Conservation (phyloP, 1,140 invertebrate species). For the Drosophila oshimai region DNA sequence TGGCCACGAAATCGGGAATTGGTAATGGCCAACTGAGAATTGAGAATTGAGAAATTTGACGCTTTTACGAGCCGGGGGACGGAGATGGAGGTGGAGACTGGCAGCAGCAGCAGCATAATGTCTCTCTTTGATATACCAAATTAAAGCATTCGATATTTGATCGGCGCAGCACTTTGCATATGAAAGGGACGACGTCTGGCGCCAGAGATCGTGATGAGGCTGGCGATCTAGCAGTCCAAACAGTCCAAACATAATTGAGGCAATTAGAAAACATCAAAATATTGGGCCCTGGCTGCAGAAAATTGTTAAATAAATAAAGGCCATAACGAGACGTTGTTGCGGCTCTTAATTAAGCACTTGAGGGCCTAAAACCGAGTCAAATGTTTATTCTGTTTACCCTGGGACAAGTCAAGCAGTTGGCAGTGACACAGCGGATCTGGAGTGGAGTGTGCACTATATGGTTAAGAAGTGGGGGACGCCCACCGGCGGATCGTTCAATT, state of each 20-base stretch:
- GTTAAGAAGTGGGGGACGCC: constrained; percentile 38
- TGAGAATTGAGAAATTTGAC: constrained; percentile 73
- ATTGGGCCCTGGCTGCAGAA: constrained; percentile 50
- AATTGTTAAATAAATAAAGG: constrained; percentile 75
- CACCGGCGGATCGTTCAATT: constrained; percentile 76
- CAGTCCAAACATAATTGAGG: constrained; percentile 63
- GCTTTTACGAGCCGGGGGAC: constrained; percentile 60
- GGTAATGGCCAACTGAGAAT: constrained; percentile 33
- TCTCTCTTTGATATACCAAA: constrained; percentile 78
- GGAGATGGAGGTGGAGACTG: too few relatives aligned
- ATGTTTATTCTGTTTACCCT: constrained; percentile 61
- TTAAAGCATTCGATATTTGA: constrained; percentile 71
- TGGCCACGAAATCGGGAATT: constrained; percentile 47
- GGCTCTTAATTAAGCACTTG: constrained; percentile 76
- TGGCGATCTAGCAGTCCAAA: constrained; percentile 17
- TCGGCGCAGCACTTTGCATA: constrained; percentile 65
- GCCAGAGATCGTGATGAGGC: constrained; percentile 33
- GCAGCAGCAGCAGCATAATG: constrained; percentile 63
- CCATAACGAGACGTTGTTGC: constrained; percentile 50
- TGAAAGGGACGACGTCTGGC: constrained; percentile 53
- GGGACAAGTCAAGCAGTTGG: constrained; percentile 51
- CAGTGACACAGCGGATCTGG: constrained; percentile 53
- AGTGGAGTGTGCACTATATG: not conserved
- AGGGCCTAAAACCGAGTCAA: constrained; percentile 47
- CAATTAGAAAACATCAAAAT: constrained; percentile 81